Evolutionary conservation across 2,797 vertebrate genomes (phyloP).

Genomic region (Gymnopithys bicolor): DNA sequence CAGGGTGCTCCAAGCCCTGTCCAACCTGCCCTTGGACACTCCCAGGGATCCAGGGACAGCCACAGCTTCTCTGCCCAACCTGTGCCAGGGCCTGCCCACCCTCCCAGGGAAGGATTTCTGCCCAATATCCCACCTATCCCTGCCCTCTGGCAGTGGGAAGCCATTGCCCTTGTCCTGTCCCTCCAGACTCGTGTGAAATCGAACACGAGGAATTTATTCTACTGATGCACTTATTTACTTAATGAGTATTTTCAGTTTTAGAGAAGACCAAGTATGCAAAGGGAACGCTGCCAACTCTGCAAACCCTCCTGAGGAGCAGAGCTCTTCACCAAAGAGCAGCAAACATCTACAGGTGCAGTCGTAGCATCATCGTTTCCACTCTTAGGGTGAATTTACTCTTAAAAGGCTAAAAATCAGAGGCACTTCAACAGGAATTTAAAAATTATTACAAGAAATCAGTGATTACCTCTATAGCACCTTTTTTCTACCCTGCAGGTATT

Average conservation of each 20-base stretch:
- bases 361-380: neutral
- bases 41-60: neutral
- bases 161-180: neutral
- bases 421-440: neutral
- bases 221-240: neutral
- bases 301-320: neutral
- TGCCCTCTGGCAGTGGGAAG: neutral
- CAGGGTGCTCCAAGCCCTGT: rapidly evolving
- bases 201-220: neutral
- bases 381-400: neutral
- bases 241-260: neutral
- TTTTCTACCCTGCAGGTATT: rapidly evolving
- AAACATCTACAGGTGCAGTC: neutral
- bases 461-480: neutral
- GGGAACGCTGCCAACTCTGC: neutral
- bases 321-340: neutral
- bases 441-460: neutral
- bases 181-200: neutral
- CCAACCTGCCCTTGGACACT: neutral
- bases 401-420: neutral
- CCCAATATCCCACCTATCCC: neutral
- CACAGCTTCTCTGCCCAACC: neutral
- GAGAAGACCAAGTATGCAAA: neutral
- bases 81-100: neutral
- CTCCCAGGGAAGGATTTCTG: neutral